Conservation (phyloP, 2,113 vertebrate genomes). For the Lichenostomus cassidix region DNA sequence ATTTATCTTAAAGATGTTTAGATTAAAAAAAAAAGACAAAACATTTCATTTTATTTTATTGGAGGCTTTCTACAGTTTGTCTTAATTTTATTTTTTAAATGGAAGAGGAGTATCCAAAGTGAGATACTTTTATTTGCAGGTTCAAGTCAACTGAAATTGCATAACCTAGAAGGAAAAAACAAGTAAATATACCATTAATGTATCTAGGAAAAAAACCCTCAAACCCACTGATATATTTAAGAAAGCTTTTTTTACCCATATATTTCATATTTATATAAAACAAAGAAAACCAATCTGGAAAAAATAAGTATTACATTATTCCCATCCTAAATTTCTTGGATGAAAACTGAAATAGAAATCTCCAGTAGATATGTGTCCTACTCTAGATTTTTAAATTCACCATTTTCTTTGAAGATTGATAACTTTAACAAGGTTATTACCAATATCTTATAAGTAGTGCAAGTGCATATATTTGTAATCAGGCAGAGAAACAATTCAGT, state of each 20-base stretch:
- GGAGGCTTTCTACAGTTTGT: neutral
- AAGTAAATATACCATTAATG: neutral
- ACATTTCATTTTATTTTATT: neutral
- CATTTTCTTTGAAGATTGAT: neutral
- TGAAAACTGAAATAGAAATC: neutral
- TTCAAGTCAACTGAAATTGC: neutral
- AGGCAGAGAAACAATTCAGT: neutral
- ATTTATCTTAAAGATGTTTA: neutral
- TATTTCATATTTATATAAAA: neutral
- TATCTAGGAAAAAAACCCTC: neutral
- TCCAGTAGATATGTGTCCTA: accelerated
- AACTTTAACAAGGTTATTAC: neutral
- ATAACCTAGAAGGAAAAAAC: neutral
- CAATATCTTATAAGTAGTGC: neutral
- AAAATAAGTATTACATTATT: neutral
- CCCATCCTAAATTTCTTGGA: accelerated
- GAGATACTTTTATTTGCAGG: neutral
- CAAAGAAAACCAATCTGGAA: neutral
- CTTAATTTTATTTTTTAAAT: neutral
- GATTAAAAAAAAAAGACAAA: neutral
- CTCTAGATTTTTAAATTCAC: neutral
- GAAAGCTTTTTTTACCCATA: neutral
- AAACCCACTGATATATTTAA: neutral
- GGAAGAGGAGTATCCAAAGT: neutral
- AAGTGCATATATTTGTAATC: neutral